phyloP scores from a whole-genome alignment of 2,113 vertebrate species.

The Astur gentilis region DNA sequence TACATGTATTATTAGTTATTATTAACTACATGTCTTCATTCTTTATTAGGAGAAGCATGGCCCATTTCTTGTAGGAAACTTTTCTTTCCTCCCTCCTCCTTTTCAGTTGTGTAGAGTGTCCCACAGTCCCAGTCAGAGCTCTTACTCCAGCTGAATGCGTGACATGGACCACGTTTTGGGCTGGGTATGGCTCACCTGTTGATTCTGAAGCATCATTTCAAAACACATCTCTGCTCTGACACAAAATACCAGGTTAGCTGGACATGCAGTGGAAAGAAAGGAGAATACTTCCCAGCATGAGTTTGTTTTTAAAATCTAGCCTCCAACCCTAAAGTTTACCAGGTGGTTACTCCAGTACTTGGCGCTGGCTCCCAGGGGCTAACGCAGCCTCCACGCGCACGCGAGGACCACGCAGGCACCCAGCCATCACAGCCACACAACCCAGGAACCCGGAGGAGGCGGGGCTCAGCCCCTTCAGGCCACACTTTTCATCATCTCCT shows the following conservation, averaged over 20 bases:
- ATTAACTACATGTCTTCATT: not conserved
- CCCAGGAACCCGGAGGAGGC: fast-evolving
- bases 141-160: not conserved
- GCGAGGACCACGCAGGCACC: not conserved
- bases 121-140: not conserved
- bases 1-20: not conserved
- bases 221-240: not conserved
- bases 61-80: not conserved
- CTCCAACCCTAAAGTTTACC: not conserved
- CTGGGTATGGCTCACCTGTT: not conserved
- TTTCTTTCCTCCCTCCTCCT: not conserved
- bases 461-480: not conserved
- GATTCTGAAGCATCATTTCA: not conserved
- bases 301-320: not conserved
- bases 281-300: not conserved
- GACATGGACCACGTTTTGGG: not conserved
- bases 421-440: not conserved
- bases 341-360: not conserved
- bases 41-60: not conserved
- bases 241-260: not conserved
- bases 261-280: not conserved
- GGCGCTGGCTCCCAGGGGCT: not conserved
- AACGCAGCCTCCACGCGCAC: fast-evolving
- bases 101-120: not conserved
- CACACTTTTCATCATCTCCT: not conserved